Percentiles rank a stretch among this genome's conserved stretches.
Evolutionary conservation across 2,888 invertebrate genomes (phyloP).

Genomic region (Acleris sparsana): DNA sequence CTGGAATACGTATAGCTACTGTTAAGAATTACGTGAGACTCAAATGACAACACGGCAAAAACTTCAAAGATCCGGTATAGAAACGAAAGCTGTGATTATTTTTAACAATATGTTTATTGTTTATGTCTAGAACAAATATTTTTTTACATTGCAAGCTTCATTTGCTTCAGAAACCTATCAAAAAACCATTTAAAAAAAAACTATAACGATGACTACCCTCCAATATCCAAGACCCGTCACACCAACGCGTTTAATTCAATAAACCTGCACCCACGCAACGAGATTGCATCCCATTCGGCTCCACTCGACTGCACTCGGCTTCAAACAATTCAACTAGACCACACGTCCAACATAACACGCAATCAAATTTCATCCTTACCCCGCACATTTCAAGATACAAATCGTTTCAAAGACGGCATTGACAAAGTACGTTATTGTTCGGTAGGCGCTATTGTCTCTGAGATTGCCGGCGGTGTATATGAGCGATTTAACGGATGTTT

Average conservation of each 20-base stretch:
- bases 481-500: background rate
- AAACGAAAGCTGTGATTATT: no score
- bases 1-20: no score
- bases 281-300: constrained; percentile 25
- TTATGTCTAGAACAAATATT: no score
- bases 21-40: no score
- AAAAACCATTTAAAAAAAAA: background rate
- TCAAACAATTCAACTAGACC: constrained; percentile 3
- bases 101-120: no score
- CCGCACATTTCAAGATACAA: background rate
- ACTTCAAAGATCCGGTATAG: no score
- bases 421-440: background rate
- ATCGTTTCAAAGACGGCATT: background rate
- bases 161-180: no score
- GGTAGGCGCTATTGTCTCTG: background rate
- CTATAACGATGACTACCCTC: background rate
- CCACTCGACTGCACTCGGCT: constrained; percentile 8
- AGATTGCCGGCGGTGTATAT: constrained; percentile 1
- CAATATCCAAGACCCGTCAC: constrained; percentile 2
- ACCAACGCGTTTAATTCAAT: constrained; percentile 7
- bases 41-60: no score
- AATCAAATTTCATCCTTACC: background rate
- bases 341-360: background rate
- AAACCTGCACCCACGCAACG: constrained; percentile 15
- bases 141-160: no score